Evolutionary conservation across 2,888 invertebrate genomes (phyloP).

Genomic region (Tiliacea aurago): DNA sequence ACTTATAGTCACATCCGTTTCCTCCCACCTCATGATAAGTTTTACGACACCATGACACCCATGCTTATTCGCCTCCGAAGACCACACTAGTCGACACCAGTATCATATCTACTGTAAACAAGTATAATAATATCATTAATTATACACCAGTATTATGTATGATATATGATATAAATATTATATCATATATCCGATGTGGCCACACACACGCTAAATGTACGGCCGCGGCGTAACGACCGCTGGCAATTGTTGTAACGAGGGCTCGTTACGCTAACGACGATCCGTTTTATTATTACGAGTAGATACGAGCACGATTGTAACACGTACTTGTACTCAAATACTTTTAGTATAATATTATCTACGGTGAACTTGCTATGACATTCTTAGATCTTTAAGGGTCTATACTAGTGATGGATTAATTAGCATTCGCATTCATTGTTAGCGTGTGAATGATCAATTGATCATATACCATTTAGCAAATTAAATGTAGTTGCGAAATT

Average conservation of each 20-base stretch:
- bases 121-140: constrained; percentile 16
- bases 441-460: too few relatives aligned
- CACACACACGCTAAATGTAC: constrained; percentile 28
- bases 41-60: too few relatives aligned
- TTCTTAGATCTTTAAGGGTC: too few relatives aligned
- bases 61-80: background rate
- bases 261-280: constrained; percentile 45
- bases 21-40: too few relatives aligned
- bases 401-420: too few relatives aligned
- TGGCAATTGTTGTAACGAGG: constrained; percentile 41
- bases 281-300: constrained; percentile 35
- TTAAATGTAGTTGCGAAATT: too few relatives aligned
- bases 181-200: constrained; percentile 1
- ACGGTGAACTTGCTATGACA: too few relatives aligned
- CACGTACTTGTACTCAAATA: constrained; percentile 9
- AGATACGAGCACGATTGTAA: background rate
- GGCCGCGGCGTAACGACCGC: constrained; percentile 29
- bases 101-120: background rate
- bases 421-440: too few relatives aligned
- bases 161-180: constrained; percentile 2
- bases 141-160: constrained; percentile 2
- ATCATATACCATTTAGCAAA: too few relatives aligned
- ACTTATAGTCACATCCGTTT: too few relatives aligned
- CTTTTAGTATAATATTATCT: constrained; percentile 8
- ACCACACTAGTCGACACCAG: constrained; percentile 28